Conservation (phyloP, 2,797 vertebrate species). For the Phaenicophaeus curvirostris region DNA sequence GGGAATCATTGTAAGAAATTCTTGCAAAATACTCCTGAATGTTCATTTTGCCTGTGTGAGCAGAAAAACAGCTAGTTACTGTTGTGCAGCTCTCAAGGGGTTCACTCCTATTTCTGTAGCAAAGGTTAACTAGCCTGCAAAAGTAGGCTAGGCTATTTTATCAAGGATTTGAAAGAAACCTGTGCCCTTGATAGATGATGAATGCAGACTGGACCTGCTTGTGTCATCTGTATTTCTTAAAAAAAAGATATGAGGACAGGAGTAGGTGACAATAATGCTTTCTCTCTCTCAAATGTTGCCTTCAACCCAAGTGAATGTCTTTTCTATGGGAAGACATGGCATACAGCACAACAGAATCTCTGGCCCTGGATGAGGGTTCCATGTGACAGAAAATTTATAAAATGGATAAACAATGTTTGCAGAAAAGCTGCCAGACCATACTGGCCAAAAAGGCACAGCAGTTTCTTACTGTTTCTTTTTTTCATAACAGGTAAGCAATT, state of each 20-base stretch:
- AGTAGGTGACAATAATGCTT: not conserved
- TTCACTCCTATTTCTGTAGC: not conserved
- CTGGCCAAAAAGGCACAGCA: not conserved
- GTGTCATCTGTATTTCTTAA: not conserved
- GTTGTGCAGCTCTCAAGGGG: not conserved
- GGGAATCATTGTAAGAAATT: slow-evolving; percentile 79
- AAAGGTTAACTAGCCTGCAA: not conserved
- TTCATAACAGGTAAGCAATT: not conserved
- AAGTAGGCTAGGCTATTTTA: not conserved
- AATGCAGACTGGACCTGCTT: not conserved
- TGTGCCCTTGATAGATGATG: not conserved
- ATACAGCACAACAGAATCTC: not conserved
- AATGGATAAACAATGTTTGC: not conserved
- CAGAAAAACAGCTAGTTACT: not conserved
- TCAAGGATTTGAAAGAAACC: not conserved
- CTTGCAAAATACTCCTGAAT: slow-evolving; percentile 86
- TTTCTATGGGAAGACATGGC: not conserved
- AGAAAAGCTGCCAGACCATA: not conserved
- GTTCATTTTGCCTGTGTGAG: slow-evolving; percentile 79
- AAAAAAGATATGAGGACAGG: not conserved
- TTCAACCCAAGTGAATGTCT: not conserved
- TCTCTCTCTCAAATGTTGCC: not conserved
- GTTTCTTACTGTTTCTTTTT: not conserved
- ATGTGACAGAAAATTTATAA: not conserved
- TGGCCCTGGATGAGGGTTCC: not conserved